Percentiles rank a stretch among this genome's conserved stretches.
Conservation (phyloP, 1,140 invertebrate species). For the Globodera rostochiensis region DNA sequence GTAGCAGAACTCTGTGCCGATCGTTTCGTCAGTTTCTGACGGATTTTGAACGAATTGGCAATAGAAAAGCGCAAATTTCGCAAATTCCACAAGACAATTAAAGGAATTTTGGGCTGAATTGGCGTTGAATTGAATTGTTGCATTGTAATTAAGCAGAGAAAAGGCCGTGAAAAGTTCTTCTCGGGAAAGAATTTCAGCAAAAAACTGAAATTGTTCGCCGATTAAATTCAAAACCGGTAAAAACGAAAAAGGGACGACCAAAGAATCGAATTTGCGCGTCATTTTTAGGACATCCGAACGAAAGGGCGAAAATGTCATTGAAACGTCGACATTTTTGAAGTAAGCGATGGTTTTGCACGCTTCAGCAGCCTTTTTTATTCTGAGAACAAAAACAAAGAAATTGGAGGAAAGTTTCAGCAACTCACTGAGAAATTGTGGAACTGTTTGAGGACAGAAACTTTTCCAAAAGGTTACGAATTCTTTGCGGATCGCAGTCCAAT, state of each 20-base stretch:
- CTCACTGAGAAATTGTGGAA: not conserved
- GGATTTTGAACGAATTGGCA: constrained; percentile 1
- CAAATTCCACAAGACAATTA: not conserved
- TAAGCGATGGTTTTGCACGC: not conserved
- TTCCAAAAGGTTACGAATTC: not conserved
- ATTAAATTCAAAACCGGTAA: not conserved
- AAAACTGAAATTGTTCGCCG: constrained; percentile 1
- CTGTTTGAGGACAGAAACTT: not conserved
- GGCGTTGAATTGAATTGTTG: not conserved
- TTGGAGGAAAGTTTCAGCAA: not conserved
- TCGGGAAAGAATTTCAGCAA: not conserved
- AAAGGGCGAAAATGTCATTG: not conserved
- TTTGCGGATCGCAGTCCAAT: not conserved
- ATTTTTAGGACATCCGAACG: not conserved
- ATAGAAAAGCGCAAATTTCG: constrained; percentile 8
- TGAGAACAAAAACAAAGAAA: not conserved
- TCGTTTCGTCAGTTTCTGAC: not conserved
- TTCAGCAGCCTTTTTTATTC: not conserved
- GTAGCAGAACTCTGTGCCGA: not conserved
- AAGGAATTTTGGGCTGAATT: not conserved
- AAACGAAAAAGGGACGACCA: not conserved
- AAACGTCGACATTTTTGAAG: not conserved
- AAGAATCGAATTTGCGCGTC: not conserved
- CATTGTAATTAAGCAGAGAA: not conserved
- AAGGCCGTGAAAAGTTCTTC: not conserved